phyloP scores from a whole-genome alignment of 1,140 invertebrate genomes.

The Drosophila rufa region DNA sequence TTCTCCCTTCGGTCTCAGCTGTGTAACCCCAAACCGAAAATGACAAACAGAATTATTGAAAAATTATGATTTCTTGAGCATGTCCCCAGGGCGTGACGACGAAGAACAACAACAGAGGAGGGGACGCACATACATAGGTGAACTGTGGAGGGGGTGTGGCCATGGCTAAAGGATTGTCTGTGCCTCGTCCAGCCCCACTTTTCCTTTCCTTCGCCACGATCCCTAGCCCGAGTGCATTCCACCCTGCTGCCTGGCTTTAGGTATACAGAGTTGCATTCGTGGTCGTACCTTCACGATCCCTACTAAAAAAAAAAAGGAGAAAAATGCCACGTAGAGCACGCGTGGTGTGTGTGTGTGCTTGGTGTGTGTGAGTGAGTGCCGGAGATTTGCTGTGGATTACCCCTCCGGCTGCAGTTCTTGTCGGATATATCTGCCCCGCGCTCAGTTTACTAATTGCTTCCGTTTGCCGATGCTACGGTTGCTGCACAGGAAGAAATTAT shows the following conservation, averaged over 20 bases:
- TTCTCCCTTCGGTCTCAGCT: neutral
- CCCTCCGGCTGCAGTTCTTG: slow-evolving; percentile 29
- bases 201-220: slow-evolving; percentile 15
- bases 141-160: slow-evolving; percentile 15
- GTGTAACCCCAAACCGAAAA: slow-evolving; percentile 43
- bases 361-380: slow-evolving; percentile 9
- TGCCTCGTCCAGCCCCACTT: slow-evolving; percentile 10
- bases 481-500: slow-evolving; percentile 9
- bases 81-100: slow-evolving; percentile 41
- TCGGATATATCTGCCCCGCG: slow-evolving; percentile 40
- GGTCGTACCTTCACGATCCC: slow-evolving; percentile 25
- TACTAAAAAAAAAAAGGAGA: slow-evolving; percentile 11
- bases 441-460: slow-evolving; percentile 83
- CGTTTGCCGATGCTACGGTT: slow-evolving; percentile 53
- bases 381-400: slow-evolving; percentile 70
- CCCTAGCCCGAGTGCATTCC: slow-evolving; percentile 3
- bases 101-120: slow-evolving; percentile 1
- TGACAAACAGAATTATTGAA: slow-evolving; percentile 51
- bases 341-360: slow-evolving; percentile 41
- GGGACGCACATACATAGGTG: slow-evolving; percentile 3
- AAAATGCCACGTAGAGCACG: slow-evolving; percentile 79
- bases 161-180: slow-evolving; percentile 67
- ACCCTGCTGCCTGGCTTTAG: neutral
- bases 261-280: slow-evolving; percentile 6
- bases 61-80: slow-evolving; percentile 49